These are phyloP conservation scores for Seira ritae DNA, from an alignment of 2,888 invertebrate species.

Conservation along the genomic window DNA sequence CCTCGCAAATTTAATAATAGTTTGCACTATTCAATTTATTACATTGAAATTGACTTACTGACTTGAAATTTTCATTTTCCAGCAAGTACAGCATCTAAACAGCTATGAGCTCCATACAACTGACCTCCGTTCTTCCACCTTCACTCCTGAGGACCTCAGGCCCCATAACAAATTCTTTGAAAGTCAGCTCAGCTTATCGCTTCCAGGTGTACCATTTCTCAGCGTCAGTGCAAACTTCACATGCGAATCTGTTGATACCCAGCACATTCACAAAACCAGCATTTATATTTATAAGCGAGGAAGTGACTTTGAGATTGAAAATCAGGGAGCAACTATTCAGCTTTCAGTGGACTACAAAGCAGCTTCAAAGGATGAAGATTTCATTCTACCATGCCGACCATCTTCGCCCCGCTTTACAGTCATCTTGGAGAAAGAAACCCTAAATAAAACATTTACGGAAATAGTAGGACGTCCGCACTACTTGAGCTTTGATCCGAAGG, in stretches of 20 bases:
- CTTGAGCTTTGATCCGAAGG: slow-evolving; percentile 15
- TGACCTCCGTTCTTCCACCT: too few species aligned
- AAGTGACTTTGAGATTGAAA: neutral
- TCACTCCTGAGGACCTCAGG: too few species aligned
- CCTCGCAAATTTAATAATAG: too few species aligned
- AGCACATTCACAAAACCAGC: neutral
- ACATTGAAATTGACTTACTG: too few species aligned
- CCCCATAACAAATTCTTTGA: too few species aligned
- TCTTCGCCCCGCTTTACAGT: neutral
- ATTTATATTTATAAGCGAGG: neutral
- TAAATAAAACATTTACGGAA: too few species aligned
- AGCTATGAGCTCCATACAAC: too few species aligned
- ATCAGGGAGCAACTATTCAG: neutral
- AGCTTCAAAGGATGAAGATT: neutral
- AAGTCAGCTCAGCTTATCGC: too few species aligned
- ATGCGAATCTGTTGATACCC: neutral
- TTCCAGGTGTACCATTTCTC: too few species aligned
- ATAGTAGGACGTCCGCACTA: neutral
- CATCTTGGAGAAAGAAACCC: neutral
- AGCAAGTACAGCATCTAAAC: too few species aligned
- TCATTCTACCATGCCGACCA: slow-evolving; percentile 17
- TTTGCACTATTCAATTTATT: too few species aligned
- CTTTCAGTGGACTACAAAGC: neutral
- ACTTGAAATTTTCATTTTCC: too few species aligned
- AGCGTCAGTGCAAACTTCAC: neutral